Base-by-base conservation (phyloP, 2,888 invertebrate genomes). In the Nineta flava region DNA sequence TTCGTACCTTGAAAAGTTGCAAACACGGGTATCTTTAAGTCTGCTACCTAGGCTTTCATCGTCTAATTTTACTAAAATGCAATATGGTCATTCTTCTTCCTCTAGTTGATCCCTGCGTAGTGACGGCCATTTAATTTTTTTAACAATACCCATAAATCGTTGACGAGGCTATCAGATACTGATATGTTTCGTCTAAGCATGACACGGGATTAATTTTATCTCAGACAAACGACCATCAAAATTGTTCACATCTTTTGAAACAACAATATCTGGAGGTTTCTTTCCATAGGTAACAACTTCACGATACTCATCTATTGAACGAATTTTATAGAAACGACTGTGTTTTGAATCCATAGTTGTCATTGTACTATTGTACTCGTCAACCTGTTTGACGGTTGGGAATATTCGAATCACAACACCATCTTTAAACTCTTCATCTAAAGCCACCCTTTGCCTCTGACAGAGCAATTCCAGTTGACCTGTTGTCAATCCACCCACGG, bases 51-150 rank as follows among this genome's bases (percentile, higher is more conserved):
- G n/a, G n/a, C n/a, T n/a, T n/a, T n/a, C n/a, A n/a, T n/a, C n/a
- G n/a, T n/a, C n/a, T n/a, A n/a, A n/a, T n/a, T n/a, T n/a, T n/a
- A n/a, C n/a, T n/a, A n/a, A n/a, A n/a, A n/a, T n/a, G n/a, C n/a
- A n/a, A n/a, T n/a, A n/a, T n/a, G n/a, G n/a, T n/a, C n/a, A n/a
- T n/a, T n/a, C n/a, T n/a, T n/a, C n/a, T n/a, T n/a, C n/a, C n/a
- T n/a, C n/a, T n/a, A n/a, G n/a, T n/a, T n/a, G 50, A 47, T 67
- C 67, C 13, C 66, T 65, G 19, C 68, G 55, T 52, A 70, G 53
- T 7, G 41, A 6, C 9, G 41, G 41, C 41, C 41, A 41, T 41
- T 41, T 41, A n/a, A 41, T 41, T 12, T 15, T 41, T 41, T 41
- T 41, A 9, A 41, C 41, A 6, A 41, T 13, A 13, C 41, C 41